phyloP scores from a whole-genome alignment of 2,888 invertebrate genomes.

The Agelastica alni region DNA sequence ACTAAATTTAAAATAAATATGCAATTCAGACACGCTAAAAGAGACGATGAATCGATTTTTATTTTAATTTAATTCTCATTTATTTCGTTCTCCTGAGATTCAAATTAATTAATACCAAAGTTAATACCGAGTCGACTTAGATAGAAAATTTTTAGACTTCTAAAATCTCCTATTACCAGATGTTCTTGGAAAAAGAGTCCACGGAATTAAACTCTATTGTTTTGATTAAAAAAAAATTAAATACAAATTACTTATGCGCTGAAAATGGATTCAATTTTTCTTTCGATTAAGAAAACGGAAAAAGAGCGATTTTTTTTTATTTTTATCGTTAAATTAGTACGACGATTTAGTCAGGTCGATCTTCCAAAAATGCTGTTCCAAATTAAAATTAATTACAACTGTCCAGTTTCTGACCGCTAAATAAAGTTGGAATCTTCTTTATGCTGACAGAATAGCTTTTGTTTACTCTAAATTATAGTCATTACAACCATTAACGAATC shows the following conservation, averaged over 20 bases:
- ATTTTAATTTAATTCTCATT: constrained; percentile 9
- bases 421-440: too few relatives aligned
- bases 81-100: constrained; percentile 9
- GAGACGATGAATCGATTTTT: not conserved
- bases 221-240: constrained; percentile 39
- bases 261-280: constrained; percentile 11
- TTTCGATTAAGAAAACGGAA: not conserved
- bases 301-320: not conserved
- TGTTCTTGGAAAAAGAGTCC: constrained; percentile 38
- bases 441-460: too few relatives aligned
- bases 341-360: too few relatives aligned
- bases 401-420: too few relatives aligned
- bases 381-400: too few relatives aligned
- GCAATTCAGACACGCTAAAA: not conserved
- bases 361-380: too few relatives aligned
- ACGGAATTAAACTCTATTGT: constrained; percentile 29
- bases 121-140: constrained; percentile 7
- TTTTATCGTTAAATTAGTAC: not conserved
- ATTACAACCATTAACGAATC: too few relatives aligned
- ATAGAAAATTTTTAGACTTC: constrained; percentile 23
- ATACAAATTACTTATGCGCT: constrained; percentile 25
- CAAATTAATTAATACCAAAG: constrained; percentile 24
- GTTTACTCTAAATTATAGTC: too few relatives aligned
- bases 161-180: constrained; percentile 39
- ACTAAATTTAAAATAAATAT: not conserved